phyloP scores from a whole-genome alignment of 2,113 vertebrate species.

The Corvus hawaiiensis region DNA sequence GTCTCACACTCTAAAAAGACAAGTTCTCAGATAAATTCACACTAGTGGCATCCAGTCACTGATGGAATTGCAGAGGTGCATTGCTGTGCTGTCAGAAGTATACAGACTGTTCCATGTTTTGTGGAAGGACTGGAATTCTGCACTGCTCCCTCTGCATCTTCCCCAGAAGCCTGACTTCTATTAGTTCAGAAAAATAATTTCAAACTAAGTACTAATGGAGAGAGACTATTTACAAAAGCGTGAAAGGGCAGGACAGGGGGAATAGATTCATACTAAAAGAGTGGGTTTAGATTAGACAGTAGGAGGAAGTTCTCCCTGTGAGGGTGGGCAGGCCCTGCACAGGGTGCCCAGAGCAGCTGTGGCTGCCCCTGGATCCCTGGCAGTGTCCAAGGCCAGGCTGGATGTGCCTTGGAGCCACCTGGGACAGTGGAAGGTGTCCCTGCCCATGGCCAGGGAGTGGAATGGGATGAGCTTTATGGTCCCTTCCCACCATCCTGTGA shows the following conservation, averaged over 20 bases:
- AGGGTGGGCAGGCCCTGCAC: neutral
- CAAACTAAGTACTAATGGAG: neutral
- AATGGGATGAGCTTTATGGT: neutral
- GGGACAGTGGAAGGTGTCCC: neutral
- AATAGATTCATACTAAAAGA: neutral
- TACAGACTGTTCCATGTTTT: accelerated
- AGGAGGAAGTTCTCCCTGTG: neutral
- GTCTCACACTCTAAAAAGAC: neutral
- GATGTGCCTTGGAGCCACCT: neutral
- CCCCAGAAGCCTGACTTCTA: neutral
- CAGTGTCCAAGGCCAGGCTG: accelerated
- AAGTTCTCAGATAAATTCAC: neutral
- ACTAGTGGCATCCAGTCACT: neutral
- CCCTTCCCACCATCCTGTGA: neutral
- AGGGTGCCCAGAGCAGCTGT: neutral
- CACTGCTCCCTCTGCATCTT: neutral
- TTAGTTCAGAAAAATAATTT: neutral
- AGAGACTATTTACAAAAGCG: neutral
- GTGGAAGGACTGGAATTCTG: neutral
- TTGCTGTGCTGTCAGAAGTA: neutral
- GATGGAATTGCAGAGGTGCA: neutral
- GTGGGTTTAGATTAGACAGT: neutral
- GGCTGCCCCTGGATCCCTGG: neutral
- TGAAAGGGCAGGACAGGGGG: neutral
- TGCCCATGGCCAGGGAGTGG: neutral